These are phyloP conservation scores for Hypotaenidia okinawae DNA, from an alignment of 2,797 vertebrate genomes.

Conservation along the genomic window DNA sequence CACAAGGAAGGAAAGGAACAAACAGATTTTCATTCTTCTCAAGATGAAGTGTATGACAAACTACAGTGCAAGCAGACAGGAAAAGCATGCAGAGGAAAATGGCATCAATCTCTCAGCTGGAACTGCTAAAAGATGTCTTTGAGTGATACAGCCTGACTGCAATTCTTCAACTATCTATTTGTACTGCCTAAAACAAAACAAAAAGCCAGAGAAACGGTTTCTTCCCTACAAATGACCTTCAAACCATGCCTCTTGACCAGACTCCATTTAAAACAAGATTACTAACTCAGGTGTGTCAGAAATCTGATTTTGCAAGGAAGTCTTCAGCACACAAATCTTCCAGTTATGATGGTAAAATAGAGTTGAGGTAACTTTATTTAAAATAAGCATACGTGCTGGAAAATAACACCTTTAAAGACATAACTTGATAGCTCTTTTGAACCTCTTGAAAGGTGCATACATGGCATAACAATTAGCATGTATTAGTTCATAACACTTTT, in stretches of 20 bases:
- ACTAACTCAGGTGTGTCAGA: background rate
- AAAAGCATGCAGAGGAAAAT: background rate
- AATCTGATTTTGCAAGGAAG: background rate
- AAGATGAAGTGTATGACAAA: background rate
- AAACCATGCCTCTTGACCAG: background rate
- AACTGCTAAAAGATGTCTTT: background rate
- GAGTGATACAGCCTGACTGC: background rate
- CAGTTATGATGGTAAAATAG: background rate
- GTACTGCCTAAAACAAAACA: background rate
- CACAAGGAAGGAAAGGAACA: accelerated
- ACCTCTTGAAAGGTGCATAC: background rate
- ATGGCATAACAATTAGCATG: background rate
- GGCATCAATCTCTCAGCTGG: background rate
- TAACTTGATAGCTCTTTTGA: background rate
- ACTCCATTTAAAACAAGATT: background rate
- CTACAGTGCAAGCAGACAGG: background rate
- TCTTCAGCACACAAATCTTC: background rate
- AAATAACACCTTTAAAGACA: background rate
- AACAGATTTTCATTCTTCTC: background rate
- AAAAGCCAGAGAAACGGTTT: background rate
- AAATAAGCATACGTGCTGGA: background rate
- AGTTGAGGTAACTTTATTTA: background rate
- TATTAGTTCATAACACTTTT: background rate
- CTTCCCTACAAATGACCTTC: background rate
- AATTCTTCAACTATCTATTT: background rate